Evolutionary conservation across 2,113 vertebrate genomes (phyloP).

Genomic region (Thamnophis sirtalis): DNA sequence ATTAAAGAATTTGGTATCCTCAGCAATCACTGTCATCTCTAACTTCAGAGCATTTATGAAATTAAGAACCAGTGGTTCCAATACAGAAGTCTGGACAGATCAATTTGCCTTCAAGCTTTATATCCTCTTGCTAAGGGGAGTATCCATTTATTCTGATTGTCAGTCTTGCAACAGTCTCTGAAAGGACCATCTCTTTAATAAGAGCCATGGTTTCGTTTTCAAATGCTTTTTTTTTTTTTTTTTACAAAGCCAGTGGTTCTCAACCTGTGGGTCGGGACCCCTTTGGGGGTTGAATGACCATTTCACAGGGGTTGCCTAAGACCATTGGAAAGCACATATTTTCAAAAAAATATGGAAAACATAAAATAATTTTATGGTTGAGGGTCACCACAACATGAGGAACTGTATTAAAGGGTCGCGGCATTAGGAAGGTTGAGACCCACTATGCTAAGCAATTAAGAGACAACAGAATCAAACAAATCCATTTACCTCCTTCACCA

Average conservation of each 20-base stretch:
- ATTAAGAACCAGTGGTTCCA: neutral
- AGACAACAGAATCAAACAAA: neutral
- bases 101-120: neutral
- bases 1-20: neutral
- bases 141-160: neutral
- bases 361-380: too few species aligned
- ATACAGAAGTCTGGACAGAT: neutral
- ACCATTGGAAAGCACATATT: too few species aligned
- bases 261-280: too few species aligned
- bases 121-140: neutral
- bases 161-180: neutral
- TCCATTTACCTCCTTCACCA: neutral
- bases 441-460: neutral
- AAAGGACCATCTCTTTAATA: neutral
- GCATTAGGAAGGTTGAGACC: too few species aligned
- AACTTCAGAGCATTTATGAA: neutral
- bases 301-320: too few species aligned
- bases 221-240: too few species aligned
- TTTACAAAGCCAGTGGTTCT: too few species aligned
- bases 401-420: too few species aligned
- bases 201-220: too few species aligned
- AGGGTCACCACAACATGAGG: too few species aligned
- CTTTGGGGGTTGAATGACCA: too few species aligned
- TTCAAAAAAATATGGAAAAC: too few species aligned
- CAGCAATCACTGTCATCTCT: neutral